Percentiles rank a stretch among this genome's conserved stretches.
Conservation (phyloP, 2,888 invertebrate species). For the Synanthedon myopaeformis region DNA sequence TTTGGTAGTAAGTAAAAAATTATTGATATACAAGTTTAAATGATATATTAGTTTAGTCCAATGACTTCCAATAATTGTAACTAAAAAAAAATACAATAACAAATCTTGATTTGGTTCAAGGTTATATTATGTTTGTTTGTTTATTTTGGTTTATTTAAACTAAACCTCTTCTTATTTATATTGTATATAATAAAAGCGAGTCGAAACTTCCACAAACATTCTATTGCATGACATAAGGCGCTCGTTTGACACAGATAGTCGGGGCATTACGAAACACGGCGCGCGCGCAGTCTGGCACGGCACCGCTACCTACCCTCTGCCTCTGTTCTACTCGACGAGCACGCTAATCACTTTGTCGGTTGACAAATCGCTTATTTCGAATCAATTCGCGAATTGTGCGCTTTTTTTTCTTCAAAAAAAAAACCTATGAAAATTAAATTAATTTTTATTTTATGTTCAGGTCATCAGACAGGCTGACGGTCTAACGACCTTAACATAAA, state of each 20-base stretch:
- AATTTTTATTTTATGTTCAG: too few species aligned
- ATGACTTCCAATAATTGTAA: not conserved
- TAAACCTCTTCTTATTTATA: too few species aligned
- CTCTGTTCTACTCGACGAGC: slow-evolving; percentile 18
- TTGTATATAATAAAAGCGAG: too few species aligned
- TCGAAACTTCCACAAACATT: slow-evolving; percentile 17
- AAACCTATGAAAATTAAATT: too few species aligned
- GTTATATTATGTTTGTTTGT: too few species aligned
- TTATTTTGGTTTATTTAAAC: too few species aligned
- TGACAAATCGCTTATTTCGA: slow-evolving; percentile 6
- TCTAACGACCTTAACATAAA: too few species aligned
- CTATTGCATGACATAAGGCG: slow-evolving; percentile 37
- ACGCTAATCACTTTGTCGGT: slow-evolving; percentile 20
- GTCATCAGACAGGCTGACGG: too few species aligned
- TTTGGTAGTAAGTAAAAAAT: too few species aligned
- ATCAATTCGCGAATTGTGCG: not conserved
- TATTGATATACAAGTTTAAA: too few species aligned
- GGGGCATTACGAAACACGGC: slow-evolving; percentile 34
- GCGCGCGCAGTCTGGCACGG: slow-evolving; percentile 37
- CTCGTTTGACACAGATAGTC: slow-evolving; percentile 49
- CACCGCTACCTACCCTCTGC: slow-evolving; percentile 13
- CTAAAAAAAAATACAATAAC: not conserved
- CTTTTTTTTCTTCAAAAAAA: not conserved
- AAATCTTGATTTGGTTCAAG: too few species aligned
- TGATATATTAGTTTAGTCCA: not conserved